Conservation (phyloP, 2,888 invertebrate species). For the Cheilosia impressa region DNA sequence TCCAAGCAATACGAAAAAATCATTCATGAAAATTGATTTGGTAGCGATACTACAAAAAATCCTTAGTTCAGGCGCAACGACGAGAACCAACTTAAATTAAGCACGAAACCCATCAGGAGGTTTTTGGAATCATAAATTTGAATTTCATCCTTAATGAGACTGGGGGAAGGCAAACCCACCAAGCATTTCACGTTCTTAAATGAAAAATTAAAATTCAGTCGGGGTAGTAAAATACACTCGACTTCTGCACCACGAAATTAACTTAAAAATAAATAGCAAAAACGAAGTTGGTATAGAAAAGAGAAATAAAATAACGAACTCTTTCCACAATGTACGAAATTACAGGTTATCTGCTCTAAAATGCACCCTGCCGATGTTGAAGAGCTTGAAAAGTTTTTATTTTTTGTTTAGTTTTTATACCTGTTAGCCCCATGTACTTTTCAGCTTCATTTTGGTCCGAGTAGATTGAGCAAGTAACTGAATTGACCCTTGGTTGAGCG, state of each 20-base stretch:
- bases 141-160: constrained; percentile 45
- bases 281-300: constrained; percentile 47
- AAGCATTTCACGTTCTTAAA: constrained; percentile 43
- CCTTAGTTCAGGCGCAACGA: background rate
- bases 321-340: constrained; percentile 55
- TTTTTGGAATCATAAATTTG: constrained; percentile 58
- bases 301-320: constrained; percentile 30
- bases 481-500: constrained; percentile 41
- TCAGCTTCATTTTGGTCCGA: constrained; percentile 22
- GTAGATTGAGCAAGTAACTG: constrained; percentile 24
- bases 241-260: constrained; percentile 55
- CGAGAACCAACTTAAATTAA: constrained; percentile 35
- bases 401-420: constrained; percentile 25
- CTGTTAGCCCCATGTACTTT: constrained; percentile 25
- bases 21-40: constrained; percentile 41
- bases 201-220: constrained; percentile 68
- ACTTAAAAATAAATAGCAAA: constrained; percentile 64
- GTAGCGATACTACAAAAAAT: background rate
- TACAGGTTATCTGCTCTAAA: constrained; percentile 64
- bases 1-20: constrained; percentile 12
- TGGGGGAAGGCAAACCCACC: constrained; percentile 26
- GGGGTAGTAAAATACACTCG: constrained; percentile 45
- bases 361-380: constrained; percentile 59
- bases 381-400: constrained; percentile 37
- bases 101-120: constrained; percentile 36